These are phyloP conservation scores for Calameuta pallipes DNA, from an alignment of 2,888 invertebrate genomes.

Conservation along the genomic window DNA sequence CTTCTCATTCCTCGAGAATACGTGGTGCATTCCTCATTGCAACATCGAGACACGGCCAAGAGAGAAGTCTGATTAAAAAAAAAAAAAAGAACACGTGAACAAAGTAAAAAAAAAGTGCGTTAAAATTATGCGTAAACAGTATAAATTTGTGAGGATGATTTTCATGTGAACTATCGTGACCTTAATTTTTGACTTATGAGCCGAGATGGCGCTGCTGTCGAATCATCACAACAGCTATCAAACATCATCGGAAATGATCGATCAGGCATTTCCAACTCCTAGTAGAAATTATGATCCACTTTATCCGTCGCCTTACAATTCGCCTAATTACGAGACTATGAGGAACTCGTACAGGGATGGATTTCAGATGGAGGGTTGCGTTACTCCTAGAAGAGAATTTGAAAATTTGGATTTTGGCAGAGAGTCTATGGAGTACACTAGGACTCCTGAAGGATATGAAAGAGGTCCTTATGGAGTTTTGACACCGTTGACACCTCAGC, in stretches of 20 bases:
- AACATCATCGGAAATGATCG: conserved; percentile 47
- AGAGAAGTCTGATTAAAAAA: neutral
- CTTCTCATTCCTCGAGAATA: conserved; percentile 5
- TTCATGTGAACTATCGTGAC: neutral
- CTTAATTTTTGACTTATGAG: neutral
- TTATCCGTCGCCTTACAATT: conserved; percentile 56
- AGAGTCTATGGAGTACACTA: conserved; percentile 40
- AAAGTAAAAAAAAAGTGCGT: neutral
- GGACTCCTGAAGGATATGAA: conserved; percentile 53
- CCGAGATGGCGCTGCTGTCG: conserved; percentile 55
- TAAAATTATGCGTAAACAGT: neutral
- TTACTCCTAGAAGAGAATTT: conserved; percentile 44
- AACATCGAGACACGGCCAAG: neutral
- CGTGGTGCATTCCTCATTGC: neutral
- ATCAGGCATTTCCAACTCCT: conserved; percentile 38
- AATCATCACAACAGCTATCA: conserved; percentile 54
- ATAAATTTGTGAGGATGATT: neutral
- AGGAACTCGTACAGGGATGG: conserved; percentile 43
- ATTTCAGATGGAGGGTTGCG: conserved; percentile 42
- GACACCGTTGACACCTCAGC: conserved; percentile 56
- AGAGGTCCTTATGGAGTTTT: conserved; percentile 51
- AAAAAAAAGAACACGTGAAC: neutral
- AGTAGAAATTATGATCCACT: conserved; percentile 46
- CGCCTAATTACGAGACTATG: conserved; percentile 50
- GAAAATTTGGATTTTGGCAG: conserved; percentile 23